These are phyloP conservation scores for Aphelocoma californica DNA, from an alignment of 2,797 vertebrate species.

Conservation along the genomic window DNA sequence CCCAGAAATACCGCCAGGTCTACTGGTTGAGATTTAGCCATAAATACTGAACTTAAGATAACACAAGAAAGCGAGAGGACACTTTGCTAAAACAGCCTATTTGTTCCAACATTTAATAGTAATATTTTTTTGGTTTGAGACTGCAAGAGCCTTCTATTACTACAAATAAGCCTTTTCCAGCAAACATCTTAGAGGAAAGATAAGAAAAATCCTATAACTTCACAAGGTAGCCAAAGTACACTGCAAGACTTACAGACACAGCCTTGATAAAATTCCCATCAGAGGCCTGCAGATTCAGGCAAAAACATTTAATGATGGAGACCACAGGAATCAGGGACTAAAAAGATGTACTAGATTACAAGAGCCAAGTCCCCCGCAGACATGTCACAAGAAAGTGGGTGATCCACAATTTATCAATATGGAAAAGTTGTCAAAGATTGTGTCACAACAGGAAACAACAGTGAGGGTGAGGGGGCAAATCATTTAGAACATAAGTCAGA, in stretches of 20 bases:
- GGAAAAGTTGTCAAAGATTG: background rate
- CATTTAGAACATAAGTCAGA: background rate
- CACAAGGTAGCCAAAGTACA: background rate
- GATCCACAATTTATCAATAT: background rate
- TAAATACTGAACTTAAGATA: background rate
- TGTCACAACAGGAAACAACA: background rate
- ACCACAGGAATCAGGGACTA: background rate
- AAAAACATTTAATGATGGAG: background rate
- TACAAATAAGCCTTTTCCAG: background rate
- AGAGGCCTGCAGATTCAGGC: background rate
- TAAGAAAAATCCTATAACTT: background rate
- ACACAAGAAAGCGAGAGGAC: background rate
- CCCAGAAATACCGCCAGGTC: background rate
- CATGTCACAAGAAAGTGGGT: background rate
- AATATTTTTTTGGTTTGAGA: background rate
- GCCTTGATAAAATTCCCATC: background rate
- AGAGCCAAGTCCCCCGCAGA: background rate
- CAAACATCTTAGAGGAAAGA: background rate
- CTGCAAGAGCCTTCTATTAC: background rate
- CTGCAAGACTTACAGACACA: background rate
- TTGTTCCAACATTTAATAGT: background rate
- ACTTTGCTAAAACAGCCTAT: background rate
- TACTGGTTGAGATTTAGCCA: background rate
- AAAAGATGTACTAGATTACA: background rate
- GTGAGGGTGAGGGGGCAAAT: background rate